Conservation (phyloP, 2,888 invertebrate species). For the Pammene fasciana region DNA sequence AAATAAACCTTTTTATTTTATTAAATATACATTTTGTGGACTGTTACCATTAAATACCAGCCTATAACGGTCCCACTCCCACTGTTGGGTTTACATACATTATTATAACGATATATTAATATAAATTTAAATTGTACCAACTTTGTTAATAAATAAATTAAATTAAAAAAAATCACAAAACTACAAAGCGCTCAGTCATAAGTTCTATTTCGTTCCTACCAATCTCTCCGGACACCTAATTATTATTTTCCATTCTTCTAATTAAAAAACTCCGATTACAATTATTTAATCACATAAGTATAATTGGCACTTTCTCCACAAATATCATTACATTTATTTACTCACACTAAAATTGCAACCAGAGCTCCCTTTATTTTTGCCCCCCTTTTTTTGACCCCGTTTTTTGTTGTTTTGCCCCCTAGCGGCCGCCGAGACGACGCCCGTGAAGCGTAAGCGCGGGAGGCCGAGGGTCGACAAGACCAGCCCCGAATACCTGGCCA, state of each 20-base stretch:
- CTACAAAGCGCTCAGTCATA: too few relatives aligned
- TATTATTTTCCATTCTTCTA: too few relatives aligned
- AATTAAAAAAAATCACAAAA: too few relatives aligned
- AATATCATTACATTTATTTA: not conserved
- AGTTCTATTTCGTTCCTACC: too few relatives aligned
- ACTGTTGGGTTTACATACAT: too few relatives aligned
- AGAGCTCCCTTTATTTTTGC: not conserved
- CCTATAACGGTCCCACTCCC: too few relatives aligned
- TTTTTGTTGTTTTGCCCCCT: slow-evolving; percentile 18
- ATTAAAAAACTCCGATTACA: too few relatives aligned
- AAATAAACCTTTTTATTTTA: too few relatives aligned
- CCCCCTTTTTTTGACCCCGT: slow-evolving; percentile 6
- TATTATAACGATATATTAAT: too few relatives aligned
- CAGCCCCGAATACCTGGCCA: slow-evolving; percentile 74
- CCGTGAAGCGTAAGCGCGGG: slow-evolving; percentile 65
- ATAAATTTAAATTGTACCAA: too few relatives aligned
- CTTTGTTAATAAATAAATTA: too few relatives aligned
- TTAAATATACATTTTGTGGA: slow-evolving; percentile 2
- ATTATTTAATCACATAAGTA: not conserved
- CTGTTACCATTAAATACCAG: not conserved
- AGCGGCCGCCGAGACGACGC: slow-evolving; percentile 57
- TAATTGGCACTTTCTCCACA: not conserved
- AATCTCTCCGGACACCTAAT: too few relatives aligned
- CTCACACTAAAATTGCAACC: not conserved
- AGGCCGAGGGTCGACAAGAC: slow-evolving; percentile 75